phyloP scores from a whole-genome alignment of 2,888 invertebrate species.

The Archips xylosteana region DNA sequence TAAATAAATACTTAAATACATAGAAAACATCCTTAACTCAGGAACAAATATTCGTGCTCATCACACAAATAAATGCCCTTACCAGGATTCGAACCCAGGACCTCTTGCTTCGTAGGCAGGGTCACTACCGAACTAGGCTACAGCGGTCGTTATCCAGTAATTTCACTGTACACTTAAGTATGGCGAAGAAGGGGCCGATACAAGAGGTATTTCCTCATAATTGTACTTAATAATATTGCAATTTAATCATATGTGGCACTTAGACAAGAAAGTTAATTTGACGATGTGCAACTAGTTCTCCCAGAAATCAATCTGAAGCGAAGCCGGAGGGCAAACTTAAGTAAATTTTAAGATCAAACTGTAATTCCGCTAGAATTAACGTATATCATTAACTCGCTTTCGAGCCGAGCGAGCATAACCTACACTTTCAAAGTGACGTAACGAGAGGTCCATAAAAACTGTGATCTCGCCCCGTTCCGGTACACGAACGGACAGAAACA shows the following conservation, averaged over 20 bases:
- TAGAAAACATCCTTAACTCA: too few species aligned
- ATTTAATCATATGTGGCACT: neutral
- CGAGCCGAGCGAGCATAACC: slow-evolving; percentile 64
- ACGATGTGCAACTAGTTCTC: neutral
- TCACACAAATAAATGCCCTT: too few species aligned
- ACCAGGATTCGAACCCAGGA: too few species aligned
- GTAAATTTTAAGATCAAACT: slow-evolving; percentile 5
- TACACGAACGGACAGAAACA: slow-evolving; percentile 30
- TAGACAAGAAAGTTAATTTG: slow-evolving; percentile 4
- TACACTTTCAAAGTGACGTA: slow-evolving; percentile 72
- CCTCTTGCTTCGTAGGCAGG: too few species aligned
- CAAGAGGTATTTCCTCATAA: neutral
- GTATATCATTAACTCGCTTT: slow-evolving; percentile 76
- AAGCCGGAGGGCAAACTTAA: slow-evolving; percentile 21
- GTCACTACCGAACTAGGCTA: too few species aligned
- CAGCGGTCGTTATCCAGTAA: too few species aligned
- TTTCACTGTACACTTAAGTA: neutral
- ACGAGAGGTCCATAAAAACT: slow-evolving; percentile 57
- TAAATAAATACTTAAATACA: too few species aligned
- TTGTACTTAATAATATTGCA: neutral
- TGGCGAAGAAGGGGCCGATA: neutral
- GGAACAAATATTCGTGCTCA: too few species aligned
- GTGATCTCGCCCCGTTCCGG: slow-evolving; percentile 55
- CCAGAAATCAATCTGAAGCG: neutral
- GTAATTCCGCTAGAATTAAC: slow-evolving; percentile 32